Evolutionary conservation across 2,113 vertebrate genomes (phyloP).

Genomic region (Amphiprion ocellaris): DNA sequence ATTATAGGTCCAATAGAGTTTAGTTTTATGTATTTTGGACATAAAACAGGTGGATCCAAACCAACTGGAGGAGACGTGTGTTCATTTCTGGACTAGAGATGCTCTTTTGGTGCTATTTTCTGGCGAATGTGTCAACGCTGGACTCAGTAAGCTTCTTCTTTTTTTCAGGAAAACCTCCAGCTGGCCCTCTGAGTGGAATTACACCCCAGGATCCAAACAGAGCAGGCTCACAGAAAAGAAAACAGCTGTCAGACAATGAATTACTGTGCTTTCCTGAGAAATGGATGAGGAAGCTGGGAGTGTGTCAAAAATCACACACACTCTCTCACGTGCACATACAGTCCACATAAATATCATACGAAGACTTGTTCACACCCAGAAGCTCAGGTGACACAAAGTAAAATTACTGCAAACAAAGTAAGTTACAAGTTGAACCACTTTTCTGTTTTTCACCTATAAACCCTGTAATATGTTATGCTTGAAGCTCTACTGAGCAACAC

Average conservation of each 20-base stretch:
- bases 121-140: conserved; percentile 54
- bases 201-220: conserved; percentile 75
- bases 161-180: conserved; percentile 78
- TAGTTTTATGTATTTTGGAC: conserved; percentile 55
- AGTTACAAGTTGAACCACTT: background rate
- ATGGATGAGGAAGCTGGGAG: conserved; percentile 72
- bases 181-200: conserved; percentile 82
- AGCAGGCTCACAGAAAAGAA: conserved; percentile 79
- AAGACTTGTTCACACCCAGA: background rate
- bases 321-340: conserved; percentile 16
- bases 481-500: background rate
- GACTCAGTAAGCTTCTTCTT: conserved; percentile 40
- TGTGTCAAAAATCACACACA: conserved; percentile 48
- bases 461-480: conserved; percentile 6
- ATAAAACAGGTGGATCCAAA: conserved; percentile 28
- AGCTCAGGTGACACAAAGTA: background rate
- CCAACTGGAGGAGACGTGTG: conserved; percentile 21
- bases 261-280: conserved; percentile 76
- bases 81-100: conserved; percentile 46
- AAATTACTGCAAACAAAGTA: background rate
- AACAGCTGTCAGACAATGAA: conserved; percentile 85
- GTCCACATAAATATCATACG: background rate
- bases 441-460: conserved; percentile 9
- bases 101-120: conserved; percentile 44
- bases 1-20: conserved; percentile 38